These are phyloP conservation scores for Rhinopomastus cyanomelas DNA, from an alignment of 2,113 vertebrate species.

Conservation along the genomic window DNA sequence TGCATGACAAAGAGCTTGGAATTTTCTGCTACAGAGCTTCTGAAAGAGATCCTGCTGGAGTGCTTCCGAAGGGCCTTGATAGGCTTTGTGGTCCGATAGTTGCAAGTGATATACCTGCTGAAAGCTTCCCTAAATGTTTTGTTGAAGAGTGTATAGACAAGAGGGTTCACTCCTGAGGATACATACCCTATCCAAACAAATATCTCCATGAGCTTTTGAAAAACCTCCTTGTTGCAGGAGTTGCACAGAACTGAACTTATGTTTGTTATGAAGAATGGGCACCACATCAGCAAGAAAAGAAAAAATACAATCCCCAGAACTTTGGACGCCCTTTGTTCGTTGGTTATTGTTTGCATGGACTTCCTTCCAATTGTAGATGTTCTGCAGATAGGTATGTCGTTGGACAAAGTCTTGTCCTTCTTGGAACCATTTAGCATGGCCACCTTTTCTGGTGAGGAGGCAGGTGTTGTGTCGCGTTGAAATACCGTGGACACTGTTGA, in stretches of 20 bases:
- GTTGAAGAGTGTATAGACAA: constrained; percentile 98
- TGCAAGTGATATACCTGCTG: constrained; percentile 91
- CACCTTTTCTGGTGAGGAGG: constrained; percentile 79
- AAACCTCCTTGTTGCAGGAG: constrained; percentile 79
- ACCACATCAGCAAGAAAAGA: constrained; percentile 97
- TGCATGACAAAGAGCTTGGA: constrained; percentile 90
- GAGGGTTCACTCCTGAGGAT: constrained; percentile 95
- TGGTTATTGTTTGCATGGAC: constrained; percentile 92
- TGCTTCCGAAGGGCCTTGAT: constrained; percentile 70
- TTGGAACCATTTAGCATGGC: constrained; percentile 76
- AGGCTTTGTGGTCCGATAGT: constrained; percentile 77
- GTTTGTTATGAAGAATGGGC: constrained; percentile 97
- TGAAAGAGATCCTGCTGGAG: constrained; percentile 82
- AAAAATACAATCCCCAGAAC: constrained; percentile 96
- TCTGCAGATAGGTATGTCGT: constrained; percentile 77
- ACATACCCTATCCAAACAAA: constrained; percentile 98
- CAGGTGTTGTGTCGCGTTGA: constrained; percentile 77
- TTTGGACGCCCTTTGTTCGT: constrained; percentile 95
- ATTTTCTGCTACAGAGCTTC: constrained; percentile 85
- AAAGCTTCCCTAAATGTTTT: constrained; percentile 96
- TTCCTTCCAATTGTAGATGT: constrained; percentile 88
- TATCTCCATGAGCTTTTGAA: constrained; percentile 89
- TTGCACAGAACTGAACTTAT: constrained; percentile 88
- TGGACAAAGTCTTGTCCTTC: constrained; percentile 68
- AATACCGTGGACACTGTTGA: constrained; percentile 84